Conservation (phyloP, 2,888 invertebrate genomes). For the Celastrina argiolus region DNA sequence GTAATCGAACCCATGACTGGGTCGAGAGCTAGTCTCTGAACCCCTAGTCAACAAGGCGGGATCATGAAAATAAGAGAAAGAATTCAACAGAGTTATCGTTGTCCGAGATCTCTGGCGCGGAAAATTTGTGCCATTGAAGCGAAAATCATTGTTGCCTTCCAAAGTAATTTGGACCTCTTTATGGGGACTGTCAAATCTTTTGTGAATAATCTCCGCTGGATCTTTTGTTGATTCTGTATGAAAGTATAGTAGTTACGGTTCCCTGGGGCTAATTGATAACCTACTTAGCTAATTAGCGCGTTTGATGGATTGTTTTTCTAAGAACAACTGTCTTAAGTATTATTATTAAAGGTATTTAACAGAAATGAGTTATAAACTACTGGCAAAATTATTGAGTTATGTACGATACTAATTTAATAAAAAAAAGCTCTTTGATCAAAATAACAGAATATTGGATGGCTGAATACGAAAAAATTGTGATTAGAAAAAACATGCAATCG, state of each 20-base stretch:
- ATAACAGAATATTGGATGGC: too few species aligned
- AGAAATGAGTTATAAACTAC: background rate
- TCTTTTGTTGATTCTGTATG: background rate
- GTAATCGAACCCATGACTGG: too few species aligned
- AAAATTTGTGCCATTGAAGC: slow-evolving; percentile 6
- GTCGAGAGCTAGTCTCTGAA: too few species aligned
- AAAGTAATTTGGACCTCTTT: slow-evolving; percentile 14
- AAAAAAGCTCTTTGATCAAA: too few species aligned
- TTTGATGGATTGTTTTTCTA: background rate
- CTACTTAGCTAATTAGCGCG: background rate
- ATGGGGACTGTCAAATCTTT: slow-evolving; percentile 2
- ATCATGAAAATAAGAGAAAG: background rate
- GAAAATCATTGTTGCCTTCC: slow-evolving; percentile 18
- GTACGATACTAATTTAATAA: too few species aligned
- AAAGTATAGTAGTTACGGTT: background rate
- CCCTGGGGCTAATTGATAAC: background rate
- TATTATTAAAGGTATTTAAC: background rate
- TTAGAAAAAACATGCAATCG: too few species aligned
- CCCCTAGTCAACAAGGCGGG: background rate
- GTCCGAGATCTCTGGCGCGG: slow-evolving; percentile 15
- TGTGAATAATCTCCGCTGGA: slow-evolving; percentile 6
- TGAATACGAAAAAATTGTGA: too few species aligned
- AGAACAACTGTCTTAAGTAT: background rate
- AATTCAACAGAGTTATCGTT: slow-evolving; percentile 13
- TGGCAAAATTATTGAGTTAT: too few species aligned